These are phyloP conservation scores for Zaprionus africanus DNA, from an alignment of 1,140 invertebrate genomes.

Conservation along the genomic window DNA sequence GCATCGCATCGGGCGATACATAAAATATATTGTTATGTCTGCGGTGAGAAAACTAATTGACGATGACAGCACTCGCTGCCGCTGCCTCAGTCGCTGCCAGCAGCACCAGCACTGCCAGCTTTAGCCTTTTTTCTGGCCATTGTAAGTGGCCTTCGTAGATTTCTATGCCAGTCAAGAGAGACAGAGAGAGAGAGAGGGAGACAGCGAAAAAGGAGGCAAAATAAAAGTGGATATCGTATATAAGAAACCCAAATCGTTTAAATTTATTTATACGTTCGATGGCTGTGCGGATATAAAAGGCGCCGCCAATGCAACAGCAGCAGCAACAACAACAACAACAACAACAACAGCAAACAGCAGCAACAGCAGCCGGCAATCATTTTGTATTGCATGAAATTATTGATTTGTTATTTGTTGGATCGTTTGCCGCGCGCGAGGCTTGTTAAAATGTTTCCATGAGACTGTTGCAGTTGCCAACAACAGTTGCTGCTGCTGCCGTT, in stretches of 20 bases:
- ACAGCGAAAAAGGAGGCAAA: neutral
- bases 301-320: slow-evolving; percentile 52
- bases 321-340: slow-evolving; percentile 37
- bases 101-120: neutral
- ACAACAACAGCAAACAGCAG: slow-evolving; percentile 15
- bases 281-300: slow-evolving; percentile 58
- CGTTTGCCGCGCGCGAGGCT: slow-evolving; percentile 46
- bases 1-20: slow-evolving; percentile 46
- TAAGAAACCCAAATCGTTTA: slow-evolving; percentile 62
- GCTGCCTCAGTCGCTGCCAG: neutral
- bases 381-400: slow-evolving; percentile 70
- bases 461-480: slow-evolving; percentile 1
- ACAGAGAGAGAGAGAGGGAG: neutral
- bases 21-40: slow-evolving; percentile 77
- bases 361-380: slow-evolving; percentile 50
- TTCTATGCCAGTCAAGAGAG: slow-evolving; percentile 45
- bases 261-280: slow-evolving; percentile 63
- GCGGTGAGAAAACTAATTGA: slow-evolving; percentile 76
- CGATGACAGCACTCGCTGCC: slow-evolving; percentile 60
- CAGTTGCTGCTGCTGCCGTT: slow-evolving; percentile 19
- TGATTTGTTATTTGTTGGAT: slow-evolving; percentile 68
- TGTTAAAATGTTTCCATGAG: slow-evolving; percentile 55
- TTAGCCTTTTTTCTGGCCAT: slow-evolving; percentile 35
- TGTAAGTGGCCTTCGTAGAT: slow-evolving; percentile 62
- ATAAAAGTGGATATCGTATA: slow-evolving; percentile 17